These are phyloP conservation scores for Saccostrea cuccullata DNA, from an alignment of 1,140 invertebrate genomes.

Conservation along the genomic window DNA sequence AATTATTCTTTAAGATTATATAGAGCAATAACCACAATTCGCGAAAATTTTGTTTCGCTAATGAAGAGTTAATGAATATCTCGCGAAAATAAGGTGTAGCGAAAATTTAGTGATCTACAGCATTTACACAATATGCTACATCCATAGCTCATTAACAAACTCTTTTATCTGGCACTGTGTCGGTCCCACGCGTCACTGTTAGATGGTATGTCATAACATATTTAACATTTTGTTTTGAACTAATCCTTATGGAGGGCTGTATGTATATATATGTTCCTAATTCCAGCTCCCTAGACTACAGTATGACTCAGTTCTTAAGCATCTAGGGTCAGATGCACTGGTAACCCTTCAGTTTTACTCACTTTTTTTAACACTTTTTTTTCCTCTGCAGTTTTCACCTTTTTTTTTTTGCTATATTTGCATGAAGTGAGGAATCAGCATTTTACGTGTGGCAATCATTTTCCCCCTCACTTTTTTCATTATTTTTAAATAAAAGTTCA, in stretches of 20 bases:
- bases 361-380: background rate
- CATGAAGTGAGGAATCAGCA: constrained; percentile 6
- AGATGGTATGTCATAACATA: too few species aligned
- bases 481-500: background rate
- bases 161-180: too few species aligned
- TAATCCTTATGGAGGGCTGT: constrained; percentile 78
- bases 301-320: constrained; percentile 54
- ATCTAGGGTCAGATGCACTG: constrained; percentile 51
- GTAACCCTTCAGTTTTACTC: constrained; percentile 51
- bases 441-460: background rate
- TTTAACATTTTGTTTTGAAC: background rate
- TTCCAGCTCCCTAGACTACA: constrained; percentile 58
- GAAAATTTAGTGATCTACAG: too few species aligned
- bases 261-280: constrained; percentile 8
- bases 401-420: background rate
- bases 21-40: too few species aligned
- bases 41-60: too few species aligned
- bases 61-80: too few species aligned
- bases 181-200: too few species aligned
- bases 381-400: constrained; percentile 4
- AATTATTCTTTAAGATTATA: too few species aligned
- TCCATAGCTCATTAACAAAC: too few species aligned
- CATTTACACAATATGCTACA: too few species aligned
- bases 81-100: too few species aligned
- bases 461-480: background rate